These are phyloP conservation scores for Sarcophaga rosellei DNA, from an alignment of 2,888 invertebrate genomes.

Conservation along the genomic window DNA sequence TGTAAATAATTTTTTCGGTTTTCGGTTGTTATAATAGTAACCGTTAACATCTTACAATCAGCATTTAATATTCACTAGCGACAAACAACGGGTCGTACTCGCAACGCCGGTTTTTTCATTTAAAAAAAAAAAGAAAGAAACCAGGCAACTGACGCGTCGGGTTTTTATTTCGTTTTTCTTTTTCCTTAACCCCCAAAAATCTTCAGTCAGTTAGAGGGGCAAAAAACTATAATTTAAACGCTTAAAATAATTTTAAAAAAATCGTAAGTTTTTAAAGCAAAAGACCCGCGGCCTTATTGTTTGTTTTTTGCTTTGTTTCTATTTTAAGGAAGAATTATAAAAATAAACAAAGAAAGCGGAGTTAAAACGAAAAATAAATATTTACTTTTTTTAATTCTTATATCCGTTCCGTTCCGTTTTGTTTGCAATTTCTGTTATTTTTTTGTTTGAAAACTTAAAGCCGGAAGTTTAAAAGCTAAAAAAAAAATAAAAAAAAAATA, in stretches of 20 bases:
- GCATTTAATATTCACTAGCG: conserved; percentile 81
- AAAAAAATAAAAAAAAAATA: conserved; percentile 10
- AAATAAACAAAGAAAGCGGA: neutral
- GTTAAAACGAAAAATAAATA: conserved; percentile 28
- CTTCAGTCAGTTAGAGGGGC: neutral
- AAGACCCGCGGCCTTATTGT: neutral
- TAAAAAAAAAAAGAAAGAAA: conserved; percentile 18
- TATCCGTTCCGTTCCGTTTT: conserved; percentile 64
- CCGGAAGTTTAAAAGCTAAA: conserved; percentile 54
- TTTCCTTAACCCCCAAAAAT: neutral
- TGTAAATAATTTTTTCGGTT: conserved; percentile 37
- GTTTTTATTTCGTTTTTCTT: conserved; percentile 1
- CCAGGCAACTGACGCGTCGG: conserved; percentile 61
- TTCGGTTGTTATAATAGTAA: conserved; percentile 77
- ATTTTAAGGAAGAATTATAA: neutral
- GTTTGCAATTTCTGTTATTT: conserved; percentile 41
- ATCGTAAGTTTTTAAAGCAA: neutral
- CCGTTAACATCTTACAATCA: conserved; percentile 77
- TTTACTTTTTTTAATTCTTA: conserved; percentile 42
- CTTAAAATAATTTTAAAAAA: neutral
- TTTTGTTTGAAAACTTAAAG: conserved; percentile 48
- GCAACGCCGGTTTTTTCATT: conserved; percentile 37
- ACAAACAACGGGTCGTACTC: conserved; percentile 77
- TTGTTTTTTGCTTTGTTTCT: neutral
- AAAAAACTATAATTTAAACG: neutral